Evolutionary conservation across 2,888 invertebrate species (phyloP).

Genomic region (Homarus gammarus): DNA sequence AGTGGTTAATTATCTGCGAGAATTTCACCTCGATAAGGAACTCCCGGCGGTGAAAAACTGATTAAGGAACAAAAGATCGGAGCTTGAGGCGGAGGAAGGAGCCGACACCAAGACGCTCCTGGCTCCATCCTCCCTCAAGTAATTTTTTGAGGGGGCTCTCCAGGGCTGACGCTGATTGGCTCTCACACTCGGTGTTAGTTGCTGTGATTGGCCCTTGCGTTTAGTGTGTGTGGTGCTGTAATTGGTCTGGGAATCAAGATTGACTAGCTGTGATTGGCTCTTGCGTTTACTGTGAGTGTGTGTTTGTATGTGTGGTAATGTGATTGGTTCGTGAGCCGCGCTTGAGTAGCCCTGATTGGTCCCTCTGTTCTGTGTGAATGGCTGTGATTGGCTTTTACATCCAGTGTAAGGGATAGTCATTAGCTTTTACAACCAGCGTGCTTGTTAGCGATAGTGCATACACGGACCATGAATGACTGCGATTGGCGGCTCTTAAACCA

Average conservation of each 20-base stretch:
- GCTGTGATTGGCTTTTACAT: not conserved
- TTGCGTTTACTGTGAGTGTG: not conserved
- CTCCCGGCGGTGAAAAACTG: not conserved
- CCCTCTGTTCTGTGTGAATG: not conserved
- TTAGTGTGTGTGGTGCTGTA: not conserved
- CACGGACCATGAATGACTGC: no score
- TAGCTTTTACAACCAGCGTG: no score
- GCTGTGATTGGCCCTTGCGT: no score
- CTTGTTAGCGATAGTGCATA: no score
- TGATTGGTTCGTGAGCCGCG: no score
- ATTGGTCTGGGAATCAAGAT: no score
- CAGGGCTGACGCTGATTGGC: not conserved
- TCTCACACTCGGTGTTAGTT: not conserved
- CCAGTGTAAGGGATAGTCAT: no score
- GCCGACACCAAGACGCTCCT: not conserved
- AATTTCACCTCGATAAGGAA: constrained; percentile 39
- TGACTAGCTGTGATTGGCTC: no score
- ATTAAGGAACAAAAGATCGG: constrained; percentile 15
- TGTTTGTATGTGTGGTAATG: no score
- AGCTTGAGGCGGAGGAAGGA: not conserved
- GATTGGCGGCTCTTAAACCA: no score
- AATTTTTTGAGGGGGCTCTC: not conserved
- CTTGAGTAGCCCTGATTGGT: no score
- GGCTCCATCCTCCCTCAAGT: not conserved
- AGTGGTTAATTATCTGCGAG: constrained; percentile 50